Percentiles rank a stretch among this genome's conserved stretches.
phyloP scores from a whole-genome alignment of 2,888 invertebrate species.

The Ptilodon capucinus region DNA sequence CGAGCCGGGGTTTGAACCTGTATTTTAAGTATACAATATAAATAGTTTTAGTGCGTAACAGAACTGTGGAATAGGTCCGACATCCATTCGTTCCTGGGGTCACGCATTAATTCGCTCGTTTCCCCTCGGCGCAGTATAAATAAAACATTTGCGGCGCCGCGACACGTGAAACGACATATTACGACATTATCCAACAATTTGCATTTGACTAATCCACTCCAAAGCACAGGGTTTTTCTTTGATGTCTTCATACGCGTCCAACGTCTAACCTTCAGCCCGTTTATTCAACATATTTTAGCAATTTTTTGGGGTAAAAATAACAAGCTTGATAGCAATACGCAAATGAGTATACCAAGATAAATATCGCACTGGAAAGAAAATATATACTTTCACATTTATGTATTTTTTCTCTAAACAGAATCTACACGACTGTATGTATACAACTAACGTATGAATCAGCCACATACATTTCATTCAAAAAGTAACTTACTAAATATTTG shows the following conservation, averaged over 20 bases:
- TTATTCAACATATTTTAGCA: background rate
- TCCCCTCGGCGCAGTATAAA: conserved; percentile 44
- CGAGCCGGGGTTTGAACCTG: too few species aligned
- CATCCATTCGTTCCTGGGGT: conserved; percentile 26
- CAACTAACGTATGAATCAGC: background rate
- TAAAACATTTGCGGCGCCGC: conserved; percentile 53
- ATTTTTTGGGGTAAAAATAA: background rate
- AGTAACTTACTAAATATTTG: too few species aligned
- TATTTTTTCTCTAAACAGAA: background rate
- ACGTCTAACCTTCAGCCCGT: conserved; percentile 56
- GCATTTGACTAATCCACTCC: conserved; percentile 68
- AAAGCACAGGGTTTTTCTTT: conserved; percentile 55
- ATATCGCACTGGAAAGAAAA: background rate
- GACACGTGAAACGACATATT: conserved; percentile 52
- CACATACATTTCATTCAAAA: background rate
- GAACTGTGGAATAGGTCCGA: conserved; percentile 19
- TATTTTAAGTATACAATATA: background rate
- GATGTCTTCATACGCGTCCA: conserved; percentile 51
- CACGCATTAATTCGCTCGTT: conserved; percentile 43
- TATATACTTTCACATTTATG: too few species aligned
- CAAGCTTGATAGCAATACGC: background rate
- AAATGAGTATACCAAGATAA: background rate
- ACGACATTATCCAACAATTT: conserved; percentile 68
- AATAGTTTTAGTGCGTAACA: background rate
- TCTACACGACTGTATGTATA: background rate